Evolutionary conservation across 2,888 invertebrate species (phyloP).

Genomic region (Dyspetes luteomarginatus): DNA sequence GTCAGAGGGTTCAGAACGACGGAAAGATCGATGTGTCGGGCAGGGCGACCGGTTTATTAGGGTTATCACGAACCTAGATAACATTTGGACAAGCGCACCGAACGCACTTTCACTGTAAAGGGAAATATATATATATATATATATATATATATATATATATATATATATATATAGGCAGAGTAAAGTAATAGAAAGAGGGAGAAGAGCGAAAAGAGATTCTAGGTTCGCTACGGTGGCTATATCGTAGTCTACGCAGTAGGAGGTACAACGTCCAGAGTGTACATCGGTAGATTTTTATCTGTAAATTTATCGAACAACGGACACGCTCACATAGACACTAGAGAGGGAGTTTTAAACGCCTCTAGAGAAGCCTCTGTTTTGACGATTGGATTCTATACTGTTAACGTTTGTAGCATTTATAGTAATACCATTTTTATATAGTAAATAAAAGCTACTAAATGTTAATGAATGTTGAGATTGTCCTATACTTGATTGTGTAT

Average conservation of each 20-base stretch:
- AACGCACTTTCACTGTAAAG: constrained; percentile 53
- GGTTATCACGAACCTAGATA: constrained; percentile 61
- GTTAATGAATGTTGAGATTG: constrained; percentile 25
- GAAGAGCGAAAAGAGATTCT: constrained; percentile 24
- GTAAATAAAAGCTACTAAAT: constrained; percentile 32
- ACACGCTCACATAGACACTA: constrained; percentile 1
- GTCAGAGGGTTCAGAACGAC: constrained; percentile 24
- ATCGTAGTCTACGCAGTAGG: constrained; percentile 40
- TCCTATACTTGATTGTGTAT: constrained; percentile 39
- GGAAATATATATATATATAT: not conserved
- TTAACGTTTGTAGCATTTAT: constrained; percentile 3
- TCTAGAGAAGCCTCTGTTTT: constrained; percentile 38
- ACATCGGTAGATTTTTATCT: constrained; percentile 65
- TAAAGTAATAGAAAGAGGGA: constrained; percentile 44
- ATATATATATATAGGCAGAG: not conserved
- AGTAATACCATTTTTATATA: not conserved
- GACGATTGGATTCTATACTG: constrained; percentile 10
- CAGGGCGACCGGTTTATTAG: constrained; percentile 45
- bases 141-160: not conserved
- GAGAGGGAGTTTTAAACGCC: constrained; percentile 11
- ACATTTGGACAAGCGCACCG: constrained; percentile 42
- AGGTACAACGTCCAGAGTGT: constrained; percentile 52
- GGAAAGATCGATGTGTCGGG: constrained; percentile 44
- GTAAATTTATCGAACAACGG: constrained; percentile 63
- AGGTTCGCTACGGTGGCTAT: constrained; percentile 25